phyloP scores from a whole-genome alignment of 2,113 vertebrate species.

The Psilopsiagon aurifrons region DNA sequence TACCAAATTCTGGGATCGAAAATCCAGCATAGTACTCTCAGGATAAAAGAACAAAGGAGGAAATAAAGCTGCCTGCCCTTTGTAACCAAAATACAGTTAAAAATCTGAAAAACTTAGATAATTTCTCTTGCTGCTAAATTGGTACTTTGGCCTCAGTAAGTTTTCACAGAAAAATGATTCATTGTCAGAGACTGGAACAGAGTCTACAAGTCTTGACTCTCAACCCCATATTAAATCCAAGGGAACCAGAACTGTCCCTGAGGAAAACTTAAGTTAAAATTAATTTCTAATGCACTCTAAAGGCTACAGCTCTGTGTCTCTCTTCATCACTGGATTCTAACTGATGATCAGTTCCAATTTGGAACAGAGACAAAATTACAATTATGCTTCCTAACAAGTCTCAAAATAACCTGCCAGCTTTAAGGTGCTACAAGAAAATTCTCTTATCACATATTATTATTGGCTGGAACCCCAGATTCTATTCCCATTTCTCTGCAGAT shows the following conservation, averaged over 20 bases:
- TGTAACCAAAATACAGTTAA: neutral
- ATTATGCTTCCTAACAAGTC: constrained; percentile 11
- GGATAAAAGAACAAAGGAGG: neutral
- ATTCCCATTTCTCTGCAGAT: neutral
- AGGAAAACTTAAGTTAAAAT: constrained; percentile 19
- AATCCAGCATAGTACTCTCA: neutral
- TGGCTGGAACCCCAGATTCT: neutral
- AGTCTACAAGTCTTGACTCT: neutral
- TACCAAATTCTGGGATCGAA: neutral
- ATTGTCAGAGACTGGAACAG: neutral
- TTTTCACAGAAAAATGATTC: neutral
- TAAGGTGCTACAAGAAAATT: constrained; percentile 3
- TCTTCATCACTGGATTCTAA: neutral
- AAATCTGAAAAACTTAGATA: neutral
- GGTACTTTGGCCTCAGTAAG: neutral
- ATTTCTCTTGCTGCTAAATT: neutral
- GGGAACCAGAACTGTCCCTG: neutral
- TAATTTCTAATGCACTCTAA: constrained; percentile 1
- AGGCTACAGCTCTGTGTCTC: neutral
- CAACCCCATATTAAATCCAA: neutral
- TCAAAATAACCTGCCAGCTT: neutral
- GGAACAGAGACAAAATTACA: constrained; percentile 46
- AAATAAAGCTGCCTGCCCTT: neutral
- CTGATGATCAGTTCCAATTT: constrained; percentile 17
- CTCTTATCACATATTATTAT: neutral